Evolutionary conservation across 2,888 invertebrate genomes (phyloP).

Genomic region (Himalopsyche kuldschensis): DNA sequence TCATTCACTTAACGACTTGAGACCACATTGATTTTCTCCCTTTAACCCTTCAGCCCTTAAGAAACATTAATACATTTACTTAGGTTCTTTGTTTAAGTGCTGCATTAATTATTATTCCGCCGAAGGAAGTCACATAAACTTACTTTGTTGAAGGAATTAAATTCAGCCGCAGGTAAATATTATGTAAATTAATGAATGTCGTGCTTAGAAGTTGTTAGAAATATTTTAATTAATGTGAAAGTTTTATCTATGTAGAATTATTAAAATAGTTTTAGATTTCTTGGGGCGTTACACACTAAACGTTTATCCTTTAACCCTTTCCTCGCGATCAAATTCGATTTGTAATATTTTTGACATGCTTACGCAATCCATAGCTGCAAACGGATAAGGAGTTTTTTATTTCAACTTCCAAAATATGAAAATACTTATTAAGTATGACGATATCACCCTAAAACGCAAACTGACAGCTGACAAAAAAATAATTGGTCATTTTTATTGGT

Average conservation of each 20-base stretch:
- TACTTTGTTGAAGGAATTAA: background rate
- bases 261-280: no score
- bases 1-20: background rate
- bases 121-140: background rate
- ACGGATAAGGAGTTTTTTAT: no score
- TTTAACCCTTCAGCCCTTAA: background rate
- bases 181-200: background rate
- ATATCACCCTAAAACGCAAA: no score
- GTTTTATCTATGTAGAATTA: background rate
- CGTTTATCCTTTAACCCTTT: no score
- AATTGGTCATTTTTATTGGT: no score
- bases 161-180: background rate
- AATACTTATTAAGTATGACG: no score
- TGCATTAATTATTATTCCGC: background rate
- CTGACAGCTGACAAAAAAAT: no score
- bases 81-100: background rate
- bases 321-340: no score
- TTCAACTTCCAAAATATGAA: no score
- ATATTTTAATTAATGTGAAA: background rate
- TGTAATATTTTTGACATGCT: no score
- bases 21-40: background rate
- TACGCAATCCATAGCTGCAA: no score
- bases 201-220: background rate
- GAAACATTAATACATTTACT: background rate
- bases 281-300: no score